phyloP scores from a whole-genome alignment of 2,888 invertebrate species.

The Xestia ashworthii region DNA sequence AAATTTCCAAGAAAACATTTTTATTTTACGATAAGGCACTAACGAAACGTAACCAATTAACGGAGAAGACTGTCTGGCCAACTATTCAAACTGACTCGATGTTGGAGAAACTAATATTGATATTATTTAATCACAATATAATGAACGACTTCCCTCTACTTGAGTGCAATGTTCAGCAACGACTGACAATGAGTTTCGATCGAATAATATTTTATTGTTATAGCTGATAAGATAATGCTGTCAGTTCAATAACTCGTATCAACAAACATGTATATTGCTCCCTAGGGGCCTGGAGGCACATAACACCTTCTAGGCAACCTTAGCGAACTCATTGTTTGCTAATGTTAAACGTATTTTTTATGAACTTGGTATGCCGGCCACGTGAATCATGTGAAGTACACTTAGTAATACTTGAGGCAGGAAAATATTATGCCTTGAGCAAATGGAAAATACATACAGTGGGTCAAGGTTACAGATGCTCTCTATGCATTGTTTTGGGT shows the following conservation, averaged over 20 bases:
- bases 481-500: constrained; percentile 35
- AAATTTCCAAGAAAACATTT: constrained; percentile 63
- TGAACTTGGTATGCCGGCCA: constrained; percentile 68
- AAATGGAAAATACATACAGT: constrained; percentile 70
- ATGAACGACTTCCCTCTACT: constrained; percentile 58
- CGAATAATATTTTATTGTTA: constrained; percentile 81
- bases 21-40: constrained; percentile 63
- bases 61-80: constrained; percentile 26
- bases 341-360: constrained; percentile 67
- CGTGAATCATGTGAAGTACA: constrained; percentile 65
- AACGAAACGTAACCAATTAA: constrained; percentile 70
- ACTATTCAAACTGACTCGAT: constrained; percentile 27
- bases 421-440: constrained; percentile 69
- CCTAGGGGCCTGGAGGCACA: constrained; percentile 64
- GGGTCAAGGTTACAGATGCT: constrained; percentile 74
- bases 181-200: constrained; percentile 72
- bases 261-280: constrained; percentile 71
- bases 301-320: constrained; percentile 61
- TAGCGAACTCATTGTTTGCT: constrained; percentile 74
- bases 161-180: constrained; percentile 66
- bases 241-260: constrained; percentile 85
- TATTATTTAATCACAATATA: constrained; percentile 43
- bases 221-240: constrained; percentile 84
- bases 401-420: constrained; percentile 46
- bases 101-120: constrained; percentile 23